These are phyloP conservation scores for Leptinotarsa lineolata DNA, from an alignment of 1,140 invertebrate species.

Conservation along the genomic window DNA sequence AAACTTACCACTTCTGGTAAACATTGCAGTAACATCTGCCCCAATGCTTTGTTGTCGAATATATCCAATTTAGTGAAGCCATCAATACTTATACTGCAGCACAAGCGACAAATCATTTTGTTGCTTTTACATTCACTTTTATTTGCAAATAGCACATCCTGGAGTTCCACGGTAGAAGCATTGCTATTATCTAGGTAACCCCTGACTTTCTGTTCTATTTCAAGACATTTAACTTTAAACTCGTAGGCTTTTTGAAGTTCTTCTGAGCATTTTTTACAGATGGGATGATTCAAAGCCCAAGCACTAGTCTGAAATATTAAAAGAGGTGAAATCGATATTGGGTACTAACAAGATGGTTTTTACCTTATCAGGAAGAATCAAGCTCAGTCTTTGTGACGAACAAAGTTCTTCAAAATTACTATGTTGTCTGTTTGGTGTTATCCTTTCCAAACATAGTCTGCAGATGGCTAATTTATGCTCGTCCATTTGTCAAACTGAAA, in stretches of 20 bases:
- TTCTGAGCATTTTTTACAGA: background rate
- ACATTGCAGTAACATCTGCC: background rate
- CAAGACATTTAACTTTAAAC: background rate
- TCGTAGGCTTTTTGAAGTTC: background rate
- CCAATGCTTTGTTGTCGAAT: background rate
- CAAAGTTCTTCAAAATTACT: background rate
- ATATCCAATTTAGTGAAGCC: background rate
- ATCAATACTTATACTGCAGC: background rate
- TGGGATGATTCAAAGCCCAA: background rate
- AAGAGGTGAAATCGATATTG: background rate
- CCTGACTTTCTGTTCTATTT: background rate
- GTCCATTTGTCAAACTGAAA: background rate
- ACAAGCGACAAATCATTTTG: background rate
- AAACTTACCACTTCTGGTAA: background rate
- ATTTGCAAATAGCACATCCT: background rate
- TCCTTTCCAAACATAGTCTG: conserved; percentile 2
- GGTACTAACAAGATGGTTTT: background rate
- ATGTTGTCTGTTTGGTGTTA: background rate
- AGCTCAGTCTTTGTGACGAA: background rate
- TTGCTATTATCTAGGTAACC: background rate
- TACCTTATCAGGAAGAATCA: background rate
- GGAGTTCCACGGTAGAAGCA: background rate
- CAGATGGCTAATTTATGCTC: background rate
- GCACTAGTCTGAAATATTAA: background rate
- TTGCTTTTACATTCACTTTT: background rate